Percentiles rank a stretch among this genome's conserved stretches.
Evolutionary conservation across 2,797 vertebrate genomes (phyloP).

Genomic region (Sitta carolinensis): DNA sequence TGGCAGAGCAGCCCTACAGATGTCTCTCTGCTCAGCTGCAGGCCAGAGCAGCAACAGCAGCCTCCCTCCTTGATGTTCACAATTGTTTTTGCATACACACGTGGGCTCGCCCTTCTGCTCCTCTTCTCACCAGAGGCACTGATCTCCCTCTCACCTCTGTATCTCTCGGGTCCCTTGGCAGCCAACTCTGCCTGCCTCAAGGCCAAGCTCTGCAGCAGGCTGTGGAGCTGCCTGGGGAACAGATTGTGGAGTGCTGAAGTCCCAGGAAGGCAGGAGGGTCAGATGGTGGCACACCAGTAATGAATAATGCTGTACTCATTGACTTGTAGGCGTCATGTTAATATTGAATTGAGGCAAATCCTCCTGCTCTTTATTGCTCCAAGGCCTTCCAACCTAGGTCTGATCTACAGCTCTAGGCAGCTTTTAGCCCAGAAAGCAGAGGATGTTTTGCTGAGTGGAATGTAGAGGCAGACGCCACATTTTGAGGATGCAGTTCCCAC

Average conservation of each 20-base stretch:
- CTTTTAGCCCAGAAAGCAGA: not conserved
- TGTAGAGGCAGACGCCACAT: not conserved
- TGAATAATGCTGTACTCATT: not conserved
- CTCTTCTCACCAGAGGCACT: accelerated
- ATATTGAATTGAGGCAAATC: not conserved
- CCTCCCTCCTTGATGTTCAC: not conserved
- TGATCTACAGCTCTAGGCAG: not conserved
- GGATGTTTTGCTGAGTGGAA: not conserved
- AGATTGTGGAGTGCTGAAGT: not conserved
- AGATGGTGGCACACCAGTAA: not conserved
- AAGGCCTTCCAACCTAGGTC: not conserved
- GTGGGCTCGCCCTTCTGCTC: not conserved
- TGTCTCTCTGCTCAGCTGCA: not conserved
- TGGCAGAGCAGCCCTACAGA: not conserved
- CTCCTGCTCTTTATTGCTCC: not conserved
- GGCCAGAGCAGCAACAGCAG: not conserved
- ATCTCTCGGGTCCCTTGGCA: not conserved
- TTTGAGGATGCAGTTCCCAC: not conserved
- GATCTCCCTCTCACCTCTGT: not conserved
- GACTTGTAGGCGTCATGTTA: not conserved
- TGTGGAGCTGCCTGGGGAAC: not conserved
- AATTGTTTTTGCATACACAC: accelerated
- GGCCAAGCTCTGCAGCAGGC: not conserved
- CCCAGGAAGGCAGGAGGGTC: not conserved
- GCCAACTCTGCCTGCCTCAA: not conserved